These are phyloP conservation scores for Drosophila ochracea DNA, from an alignment of 2,888 invertebrate species.

Conservation along the genomic window DNA sequence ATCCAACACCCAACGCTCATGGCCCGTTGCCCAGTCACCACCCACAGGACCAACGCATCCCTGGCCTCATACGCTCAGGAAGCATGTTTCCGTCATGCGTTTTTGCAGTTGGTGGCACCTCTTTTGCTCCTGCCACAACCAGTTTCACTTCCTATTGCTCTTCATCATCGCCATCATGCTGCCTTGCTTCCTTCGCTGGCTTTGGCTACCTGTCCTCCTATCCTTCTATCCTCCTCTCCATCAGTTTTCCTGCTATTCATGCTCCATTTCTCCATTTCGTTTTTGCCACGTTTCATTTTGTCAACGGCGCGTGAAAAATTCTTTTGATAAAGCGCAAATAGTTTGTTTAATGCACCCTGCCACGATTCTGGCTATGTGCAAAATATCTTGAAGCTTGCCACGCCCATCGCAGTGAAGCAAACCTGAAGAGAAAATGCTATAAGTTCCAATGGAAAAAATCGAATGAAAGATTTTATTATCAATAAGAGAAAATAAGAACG, in stretches of 20 bases:
- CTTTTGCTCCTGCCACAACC: slow-evolving; percentile 25
- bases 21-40: not conserved
- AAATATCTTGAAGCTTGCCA: slow-evolving; percentile 8
- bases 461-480: not conserved
- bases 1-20: not conserved
- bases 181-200: slow-evolving; percentile 48
- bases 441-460: not conserved
- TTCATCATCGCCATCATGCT: slow-evolving; percentile 60
- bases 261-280: slow-evolving; percentile 51
- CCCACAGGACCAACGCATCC: not conserved
- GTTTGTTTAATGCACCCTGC: slow-evolving; percentile 62
- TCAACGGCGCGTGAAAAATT: slow-evolving; percentile 64
- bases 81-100: slow-evolving; percentile 53
- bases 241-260: slow-evolving; percentile 16
- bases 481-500: not conserved
- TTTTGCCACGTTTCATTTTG: slow-evolving; percentile 64
- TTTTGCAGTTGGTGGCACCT: slow-evolving; percentile 30
- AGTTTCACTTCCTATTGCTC: slow-evolving; percentile 50
- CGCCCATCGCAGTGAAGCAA: not conserved
- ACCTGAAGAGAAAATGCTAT: not conserved
- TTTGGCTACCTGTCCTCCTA: slow-evolving; percentile 46
- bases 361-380: slow-evolving; percentile 3
- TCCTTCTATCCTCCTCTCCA: not conserved
- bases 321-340: slow-evolving; percentile 74
- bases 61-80: slow-evolving; percentile 39